phyloP scores from a whole-genome alignment of 2,797 vertebrate genomes.

The Kryptolebias ocellatus region DNA sequence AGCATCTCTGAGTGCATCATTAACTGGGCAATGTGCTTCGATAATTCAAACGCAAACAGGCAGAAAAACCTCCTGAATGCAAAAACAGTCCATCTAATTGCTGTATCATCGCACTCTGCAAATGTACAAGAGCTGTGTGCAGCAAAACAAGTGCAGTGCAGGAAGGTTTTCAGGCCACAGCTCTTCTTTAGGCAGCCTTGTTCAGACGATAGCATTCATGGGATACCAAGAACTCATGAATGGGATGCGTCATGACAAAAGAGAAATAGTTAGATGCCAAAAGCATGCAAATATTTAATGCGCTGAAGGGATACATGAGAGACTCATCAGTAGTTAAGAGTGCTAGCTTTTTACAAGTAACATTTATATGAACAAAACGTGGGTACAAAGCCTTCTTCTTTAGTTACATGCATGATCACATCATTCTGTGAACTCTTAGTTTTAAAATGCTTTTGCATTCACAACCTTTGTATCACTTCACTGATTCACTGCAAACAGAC shows the following conservation, averaged over 20 bases:
- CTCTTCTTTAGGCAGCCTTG: constrained; percentile 4
- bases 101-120: not conserved
- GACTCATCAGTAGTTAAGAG: not conserved
- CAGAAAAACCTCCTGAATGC: constrained; percentile 5
- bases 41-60: constrained; percentile 25
- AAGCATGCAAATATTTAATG: too few relatives aligned
- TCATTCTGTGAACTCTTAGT: not conserved
- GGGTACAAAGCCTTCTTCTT: not conserved
- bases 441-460: constrained; percentile 1
- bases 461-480: not conserved
- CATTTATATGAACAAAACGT: not conserved
- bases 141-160: constrained; percentile 6
- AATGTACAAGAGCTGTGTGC: not conserved
- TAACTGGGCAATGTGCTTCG: constrained; percentile 6
- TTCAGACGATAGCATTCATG: constrained; percentile 8
- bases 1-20: constrained; percentile 24
- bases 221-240: too few relatives aligned
- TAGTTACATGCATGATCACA: not conserved
- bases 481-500: constrained; percentile 9
- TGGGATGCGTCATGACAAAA: too few relatives aligned
- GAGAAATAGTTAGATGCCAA: too few relatives aligned
- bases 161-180: constrained; percentile 13
- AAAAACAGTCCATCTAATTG: constrained; percentile 15
- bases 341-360: not conserved
- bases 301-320: not conserved